These are phyloP conservation scores for Oopsacas minuta DNA, from an alignment of 37 sponge, comb jelly and placozoan genomes.

Conservation along the genomic window DNA sequence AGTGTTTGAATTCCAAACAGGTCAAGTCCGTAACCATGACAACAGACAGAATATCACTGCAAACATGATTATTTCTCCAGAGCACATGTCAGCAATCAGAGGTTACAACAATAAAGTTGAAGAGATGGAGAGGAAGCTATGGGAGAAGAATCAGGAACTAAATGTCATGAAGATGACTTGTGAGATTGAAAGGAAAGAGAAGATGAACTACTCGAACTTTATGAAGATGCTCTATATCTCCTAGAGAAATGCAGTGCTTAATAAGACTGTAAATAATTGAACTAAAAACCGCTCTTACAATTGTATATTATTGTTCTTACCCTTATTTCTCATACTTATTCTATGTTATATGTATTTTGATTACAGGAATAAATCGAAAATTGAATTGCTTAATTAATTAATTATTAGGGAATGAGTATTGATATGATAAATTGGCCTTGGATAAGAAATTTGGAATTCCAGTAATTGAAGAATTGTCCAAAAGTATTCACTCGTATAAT, in stretches of 20 bases:
- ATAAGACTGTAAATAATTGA: background rate
- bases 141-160: background rate
- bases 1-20: background rate
- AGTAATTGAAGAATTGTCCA: too few species aligned
- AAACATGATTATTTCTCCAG: background rate
- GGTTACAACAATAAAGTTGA: background rate
- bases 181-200: background rate
- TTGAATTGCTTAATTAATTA: too few species aligned
- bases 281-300: background rate
- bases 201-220: background rate
- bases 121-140: background rate
- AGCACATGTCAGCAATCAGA: background rate
- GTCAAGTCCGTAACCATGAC: background rate
- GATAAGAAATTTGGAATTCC: too few species aligned
- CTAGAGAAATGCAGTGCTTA: background rate
- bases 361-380: too few species aligned
- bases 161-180: background rate
- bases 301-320: background rate
- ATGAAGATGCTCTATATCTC: background rate
- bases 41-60: background rate
- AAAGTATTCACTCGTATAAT: too few species aligned
- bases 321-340: too few species aligned
- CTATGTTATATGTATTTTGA: too few species aligned
- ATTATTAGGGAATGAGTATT: too few species aligned
- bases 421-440: too few species aligned